phyloP scores from a whole-genome alignment of 2,797 vertebrate genomes.

The Typhlichthys eigenmanni region DNA sequence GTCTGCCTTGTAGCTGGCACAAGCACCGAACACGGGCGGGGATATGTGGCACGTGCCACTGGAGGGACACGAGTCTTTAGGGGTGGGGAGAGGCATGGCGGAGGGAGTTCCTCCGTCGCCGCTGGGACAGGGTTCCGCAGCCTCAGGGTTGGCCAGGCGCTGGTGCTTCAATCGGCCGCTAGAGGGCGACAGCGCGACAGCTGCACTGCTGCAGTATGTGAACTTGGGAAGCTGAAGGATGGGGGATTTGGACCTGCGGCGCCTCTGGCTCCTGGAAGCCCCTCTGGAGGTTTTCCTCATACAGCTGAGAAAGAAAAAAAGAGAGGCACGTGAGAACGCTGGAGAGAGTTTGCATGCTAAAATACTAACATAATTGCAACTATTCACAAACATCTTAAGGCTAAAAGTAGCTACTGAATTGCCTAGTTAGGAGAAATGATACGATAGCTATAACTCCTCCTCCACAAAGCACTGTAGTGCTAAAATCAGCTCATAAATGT shows the following conservation, averaged over 20 bases:
- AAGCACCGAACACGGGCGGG: slow-evolving; percentile 62
- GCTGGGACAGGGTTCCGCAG: slow-evolving; percentile 38
- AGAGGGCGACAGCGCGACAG: slow-evolving; percentile 56
- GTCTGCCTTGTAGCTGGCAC: slow-evolving; percentile 55
- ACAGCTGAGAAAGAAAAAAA: slow-evolving; percentile 70
- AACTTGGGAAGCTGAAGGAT: slow-evolving; percentile 94
- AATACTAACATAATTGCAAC: too few species aligned
- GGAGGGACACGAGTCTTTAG: slow-evolving; percentile 69
- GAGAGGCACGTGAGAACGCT: background rate
- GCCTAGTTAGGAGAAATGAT: too few species aligned
- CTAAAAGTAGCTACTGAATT: too few species aligned
- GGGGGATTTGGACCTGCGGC: slow-evolving; percentile 92
- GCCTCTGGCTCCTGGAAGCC: slow-evolving; percentile 84
- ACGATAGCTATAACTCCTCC: too few species aligned
- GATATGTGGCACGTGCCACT: slow-evolving; percentile 49
- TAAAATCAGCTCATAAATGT: too few species aligned
- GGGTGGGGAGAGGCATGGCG: slow-evolving; percentile 47
- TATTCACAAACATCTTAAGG: too few species aligned
- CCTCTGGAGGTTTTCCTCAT: slow-evolving; percentile 87
- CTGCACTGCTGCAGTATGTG: slow-evolving; percentile 83
- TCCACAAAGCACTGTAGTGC: too few species aligned
- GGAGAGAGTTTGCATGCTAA: background rate
- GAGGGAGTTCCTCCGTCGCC: background rate
- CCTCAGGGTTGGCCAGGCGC: slow-evolving; percentile 68
- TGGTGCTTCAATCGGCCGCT: slow-evolving; percentile 81